A percentile compares a stretch with the other conserved stretches of the same genome.
Evolutionary conservation across 2,113 vertebrate species (phyloP).

Genomic region (Macroglossus sobrinus): DNA sequence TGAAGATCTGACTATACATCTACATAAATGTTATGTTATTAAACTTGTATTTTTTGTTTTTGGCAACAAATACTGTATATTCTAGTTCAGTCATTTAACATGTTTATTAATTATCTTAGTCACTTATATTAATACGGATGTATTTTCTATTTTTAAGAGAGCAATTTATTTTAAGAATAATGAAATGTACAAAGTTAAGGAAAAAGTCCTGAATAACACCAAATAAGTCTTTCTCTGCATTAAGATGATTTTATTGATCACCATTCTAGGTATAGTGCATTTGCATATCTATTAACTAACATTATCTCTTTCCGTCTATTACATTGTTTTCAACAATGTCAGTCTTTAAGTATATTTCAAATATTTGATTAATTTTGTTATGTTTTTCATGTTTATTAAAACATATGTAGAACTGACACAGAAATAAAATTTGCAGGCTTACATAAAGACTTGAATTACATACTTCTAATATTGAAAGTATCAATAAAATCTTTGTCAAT

Average conservation of each 20-base stretch:
- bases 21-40: background rate
- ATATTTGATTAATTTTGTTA: background rate
- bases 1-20: background rate
- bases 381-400: background rate
- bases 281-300: background rate
- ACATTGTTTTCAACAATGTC: background rate
- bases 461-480: background rate
- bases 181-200: background rate
- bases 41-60: background rate
- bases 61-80: background rate
- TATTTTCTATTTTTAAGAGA: background rate
- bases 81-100: background rate
- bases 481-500: background rate
- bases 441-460: background rate
- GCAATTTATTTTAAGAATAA: background rate
- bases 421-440: background rate
- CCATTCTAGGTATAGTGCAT: background rate
- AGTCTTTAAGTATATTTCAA: background rate
- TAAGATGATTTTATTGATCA: background rate
- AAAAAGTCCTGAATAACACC: background rate
- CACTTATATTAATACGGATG: background rate
- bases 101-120: background rate
- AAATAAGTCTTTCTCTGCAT: background rate
- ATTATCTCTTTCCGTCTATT: background rate
- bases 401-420: background rate